Percentiles rank a stretch among this genome's conserved stretches.
These are phyloP conservation scores for Clanis bilineata DNA, from an alignment of 2,888 invertebrate species.

Conservation along the genomic window DNA sequence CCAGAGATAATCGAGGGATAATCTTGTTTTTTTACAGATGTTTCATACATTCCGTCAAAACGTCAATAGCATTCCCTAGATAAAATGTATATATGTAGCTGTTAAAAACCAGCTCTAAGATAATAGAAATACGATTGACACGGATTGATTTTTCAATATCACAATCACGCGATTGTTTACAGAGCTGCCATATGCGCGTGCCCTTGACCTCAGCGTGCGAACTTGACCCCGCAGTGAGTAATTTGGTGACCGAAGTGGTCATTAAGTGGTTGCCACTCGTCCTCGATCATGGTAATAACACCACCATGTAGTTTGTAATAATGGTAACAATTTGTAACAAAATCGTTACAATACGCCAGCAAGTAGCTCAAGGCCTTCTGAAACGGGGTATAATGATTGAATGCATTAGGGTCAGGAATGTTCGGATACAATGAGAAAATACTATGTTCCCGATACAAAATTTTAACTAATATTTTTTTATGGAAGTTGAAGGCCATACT, in stretches of 20 bases:
- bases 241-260: conserved; percentile 9
- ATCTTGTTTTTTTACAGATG: too few relatives aligned
- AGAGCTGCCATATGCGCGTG: background rate
- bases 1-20: too few relatives aligned
- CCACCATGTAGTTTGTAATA: background rate
- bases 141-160: background rate
- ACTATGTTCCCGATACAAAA: background rate
- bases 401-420: background rate
- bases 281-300: background rate
- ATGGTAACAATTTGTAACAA: background rate
- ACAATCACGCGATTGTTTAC: conserved; percentile 4
- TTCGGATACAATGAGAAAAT: background rate
- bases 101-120: background rate
- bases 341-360: background rate
- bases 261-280: conserved; percentile 8
- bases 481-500: too few relatives aligned
- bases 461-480: too few relatives aligned
- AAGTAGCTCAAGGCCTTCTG: conserved; percentile 1
- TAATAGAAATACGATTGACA: too few relatives aligned
- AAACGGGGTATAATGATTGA: background rate
- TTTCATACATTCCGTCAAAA: too few relatives aligned
- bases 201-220: background rate
- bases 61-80: too few relatives aligned
- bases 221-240: conserved; percentile 3
- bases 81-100: too few relatives aligned